Evolutionary conservation across 2,797 vertebrate species (phyloP).

Genomic region (Coracias cyanogaster): DNA sequence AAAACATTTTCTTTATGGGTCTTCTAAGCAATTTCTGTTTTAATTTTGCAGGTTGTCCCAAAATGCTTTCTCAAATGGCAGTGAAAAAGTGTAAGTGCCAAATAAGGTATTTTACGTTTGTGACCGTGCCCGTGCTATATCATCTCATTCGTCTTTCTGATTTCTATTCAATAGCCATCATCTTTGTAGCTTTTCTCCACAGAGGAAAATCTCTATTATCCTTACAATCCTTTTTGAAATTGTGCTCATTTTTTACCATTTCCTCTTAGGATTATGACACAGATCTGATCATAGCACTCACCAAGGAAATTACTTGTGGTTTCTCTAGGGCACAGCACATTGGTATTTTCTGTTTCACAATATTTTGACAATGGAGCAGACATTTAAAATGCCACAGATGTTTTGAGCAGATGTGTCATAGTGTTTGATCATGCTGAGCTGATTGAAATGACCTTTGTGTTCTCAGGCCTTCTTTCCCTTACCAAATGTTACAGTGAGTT

Average conservation of each 20-base stretch:
- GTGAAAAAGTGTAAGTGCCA: background rate
- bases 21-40: background rate
- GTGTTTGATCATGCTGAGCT: background rate
- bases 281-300: background rate
- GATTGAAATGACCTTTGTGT: conserved; percentile 22
- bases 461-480: background rate
- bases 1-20: background rate
- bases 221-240: background rate
- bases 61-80: background rate
- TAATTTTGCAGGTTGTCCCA: background rate
- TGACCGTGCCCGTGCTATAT: background rate
- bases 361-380: background rate
- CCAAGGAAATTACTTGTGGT: background rate
- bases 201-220: background rate
- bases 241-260: conserved; percentile 3
- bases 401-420: background rate
- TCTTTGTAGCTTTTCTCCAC: background rate
- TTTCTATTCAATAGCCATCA: background rate
- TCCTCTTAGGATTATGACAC: background rate
- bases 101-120: background rate
- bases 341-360: background rate
- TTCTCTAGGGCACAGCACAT: background rate
- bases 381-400: background rate
- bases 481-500: background rate
- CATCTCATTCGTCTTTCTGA: background rate